phyloP scores from a whole-genome alignment of 2,888 invertebrate species.

The Allolobophora icterica region DNA sequence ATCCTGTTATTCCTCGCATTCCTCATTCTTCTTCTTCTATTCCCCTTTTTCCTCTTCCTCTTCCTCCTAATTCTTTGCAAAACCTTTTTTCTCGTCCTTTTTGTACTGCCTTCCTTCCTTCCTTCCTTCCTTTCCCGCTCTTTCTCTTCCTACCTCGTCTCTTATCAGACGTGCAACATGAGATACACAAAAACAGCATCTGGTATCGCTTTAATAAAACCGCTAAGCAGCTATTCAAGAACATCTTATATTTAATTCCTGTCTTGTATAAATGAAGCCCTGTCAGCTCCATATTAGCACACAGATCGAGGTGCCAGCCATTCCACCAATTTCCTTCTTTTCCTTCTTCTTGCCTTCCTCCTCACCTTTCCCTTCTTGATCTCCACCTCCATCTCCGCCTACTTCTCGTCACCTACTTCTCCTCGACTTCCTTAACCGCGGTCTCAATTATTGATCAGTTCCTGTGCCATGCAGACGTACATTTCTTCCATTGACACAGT shows the following conservation, averaged over 20 bases:
- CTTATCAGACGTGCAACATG: too few species aligned
- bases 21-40: background rate
- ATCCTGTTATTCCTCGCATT: background rate
- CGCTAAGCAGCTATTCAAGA: background rate
- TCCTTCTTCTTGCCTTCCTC: background rate
- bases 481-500: background rate
- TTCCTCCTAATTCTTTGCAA: background rate
- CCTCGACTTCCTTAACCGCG: background rate
- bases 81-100: background rate
- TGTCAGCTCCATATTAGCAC: background rate
- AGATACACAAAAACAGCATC: too few species aligned
- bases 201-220: background rate
- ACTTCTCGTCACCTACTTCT: background rate
- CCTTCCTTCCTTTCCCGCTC: background rate
- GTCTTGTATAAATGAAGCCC: background rate
- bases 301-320: background rate
- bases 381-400: background rate
- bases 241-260: background rate
- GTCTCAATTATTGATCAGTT: conserved; percentile 17
- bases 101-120: background rate
- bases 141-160: background rate
- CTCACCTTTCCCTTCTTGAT: too few species aligned
- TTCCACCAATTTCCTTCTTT: background rate
- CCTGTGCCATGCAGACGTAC: background rate
- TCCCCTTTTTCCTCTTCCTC: background rate